phyloP scores from a whole-genome alignment of 2,888 invertebrate genomes.

The Hecatera dysodea region DNA sequence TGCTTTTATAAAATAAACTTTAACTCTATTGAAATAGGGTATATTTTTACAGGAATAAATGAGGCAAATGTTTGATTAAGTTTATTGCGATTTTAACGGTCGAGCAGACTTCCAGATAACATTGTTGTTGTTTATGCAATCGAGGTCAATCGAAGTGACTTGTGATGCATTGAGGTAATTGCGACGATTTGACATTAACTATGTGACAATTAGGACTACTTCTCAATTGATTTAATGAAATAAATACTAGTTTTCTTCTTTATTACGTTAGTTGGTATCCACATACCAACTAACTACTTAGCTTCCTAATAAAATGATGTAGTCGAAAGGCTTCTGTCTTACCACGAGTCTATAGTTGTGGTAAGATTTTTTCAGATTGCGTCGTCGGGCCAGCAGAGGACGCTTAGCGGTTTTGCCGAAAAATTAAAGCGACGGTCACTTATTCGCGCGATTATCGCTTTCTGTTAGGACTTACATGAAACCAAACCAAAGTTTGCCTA shows the following conservation, averaged over 20 bases:
- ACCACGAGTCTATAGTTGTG: not conserved
- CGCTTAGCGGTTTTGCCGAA: too few species aligned
- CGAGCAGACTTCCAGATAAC: constrained; percentile 24
- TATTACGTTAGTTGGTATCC: not conserved
- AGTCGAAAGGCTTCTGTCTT: not conserved
- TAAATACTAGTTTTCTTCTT: not conserved
- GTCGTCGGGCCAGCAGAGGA: too few species aligned
- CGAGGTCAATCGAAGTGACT: constrained; percentile 47
- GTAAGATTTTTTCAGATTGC: not conserved
- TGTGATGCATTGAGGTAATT: constrained; percentile 39
- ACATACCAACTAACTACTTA: not conserved
- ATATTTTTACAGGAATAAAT: not conserved
- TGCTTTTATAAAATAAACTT: not conserved
- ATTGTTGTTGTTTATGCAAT: constrained; percentile 50
- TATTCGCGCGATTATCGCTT: too few species aligned
- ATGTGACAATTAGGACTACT: constrained; percentile 38
- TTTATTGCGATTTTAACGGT: constrained; percentile 21
- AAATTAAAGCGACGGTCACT: too few species aligned
- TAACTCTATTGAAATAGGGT: accelerated
- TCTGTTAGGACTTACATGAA: too few species aligned
- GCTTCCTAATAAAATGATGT: not conserved
- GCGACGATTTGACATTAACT: constrained; percentile 8
- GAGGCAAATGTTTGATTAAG: constrained; percentile 7
- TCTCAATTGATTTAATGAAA: constrained; percentile 42
- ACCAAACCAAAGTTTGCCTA: too few species aligned